A percentile compares a stretch with the other conserved stretches of the same genome.
phyloP scores from a whole-genome alignment of 2,888 invertebrate species.

The Lutraria lutraria region DNA sequence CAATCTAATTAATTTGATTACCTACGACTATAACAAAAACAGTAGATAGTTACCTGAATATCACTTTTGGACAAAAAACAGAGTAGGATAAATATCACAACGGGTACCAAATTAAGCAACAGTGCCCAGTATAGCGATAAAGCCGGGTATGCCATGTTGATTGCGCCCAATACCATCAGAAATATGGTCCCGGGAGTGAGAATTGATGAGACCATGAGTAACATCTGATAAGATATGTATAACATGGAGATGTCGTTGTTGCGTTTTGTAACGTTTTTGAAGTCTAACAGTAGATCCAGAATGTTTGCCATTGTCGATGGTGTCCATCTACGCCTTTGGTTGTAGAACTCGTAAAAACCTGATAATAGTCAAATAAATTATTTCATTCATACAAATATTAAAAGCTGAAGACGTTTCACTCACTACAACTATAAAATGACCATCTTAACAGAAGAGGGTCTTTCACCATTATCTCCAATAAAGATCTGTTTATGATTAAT shows the following conservation, averaged over 20 bases:
- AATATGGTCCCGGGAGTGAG: conserved; percentile 93
- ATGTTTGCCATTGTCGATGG: conserved; percentile 99
- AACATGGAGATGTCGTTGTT: conserved; percentile 96
- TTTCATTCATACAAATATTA: no score
- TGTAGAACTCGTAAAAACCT: conserved; percentile 91
- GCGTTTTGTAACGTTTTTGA: conserved; percentile 91
- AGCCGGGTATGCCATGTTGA: conserved; percentile 88
- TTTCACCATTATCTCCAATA: no score
- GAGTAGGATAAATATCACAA: conserved; percentile 79
- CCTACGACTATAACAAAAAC: neutral
- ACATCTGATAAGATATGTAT: conserved; percentile 83
- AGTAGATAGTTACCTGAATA: conserved; percentile 91
- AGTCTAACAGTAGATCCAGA: conserved; percentile 92
- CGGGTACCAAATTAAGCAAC: conserved; percentile 88
- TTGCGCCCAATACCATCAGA: conserved; percentile 90
- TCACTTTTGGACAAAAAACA: conserved; percentile 78
- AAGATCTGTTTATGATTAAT: no score
- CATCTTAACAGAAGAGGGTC: no score
- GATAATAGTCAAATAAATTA: neutral
- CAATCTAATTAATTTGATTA: neutral
- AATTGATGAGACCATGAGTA: conserved; percentile 91
- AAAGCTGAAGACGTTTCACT: no score
- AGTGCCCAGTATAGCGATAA: conserved; percentile 76
- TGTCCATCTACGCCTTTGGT: conserved; percentile 99
- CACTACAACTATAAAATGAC: no score